phyloP scores from a whole-genome alignment of 2,888 invertebrate species.

The Coelopa pilipes region DNA sequence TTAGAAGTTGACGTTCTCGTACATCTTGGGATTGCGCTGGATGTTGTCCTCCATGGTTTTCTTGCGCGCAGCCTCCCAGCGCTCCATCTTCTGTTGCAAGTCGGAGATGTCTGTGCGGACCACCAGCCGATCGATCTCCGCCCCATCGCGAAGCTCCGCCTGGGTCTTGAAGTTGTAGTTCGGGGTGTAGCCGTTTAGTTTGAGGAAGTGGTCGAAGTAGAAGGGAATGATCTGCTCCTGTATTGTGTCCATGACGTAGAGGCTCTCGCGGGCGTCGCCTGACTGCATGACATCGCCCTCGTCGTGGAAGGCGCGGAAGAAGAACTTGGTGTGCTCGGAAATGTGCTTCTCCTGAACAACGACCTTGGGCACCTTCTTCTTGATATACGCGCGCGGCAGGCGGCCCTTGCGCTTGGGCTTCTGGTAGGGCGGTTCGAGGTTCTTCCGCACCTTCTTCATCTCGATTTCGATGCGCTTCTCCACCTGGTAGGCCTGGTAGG shows the following conservation, averaged over 20 bases:
- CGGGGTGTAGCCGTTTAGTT: slow-evolving; percentile 62
- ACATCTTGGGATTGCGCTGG: slow-evolving; percentile 60
- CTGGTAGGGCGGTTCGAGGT: slow-evolving; percentile 58
- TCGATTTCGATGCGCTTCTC: slow-evolving; percentile 61
- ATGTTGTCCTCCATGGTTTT: slow-evolving; percentile 63
- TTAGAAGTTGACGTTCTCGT: slow-evolving; percentile 56
- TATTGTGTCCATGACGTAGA: slow-evolving; percentile 53
- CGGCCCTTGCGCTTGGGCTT: slow-evolving; percentile 53
- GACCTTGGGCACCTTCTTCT: slow-evolving; percentile 46
- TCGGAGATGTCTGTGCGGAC: slow-evolving; percentile 49
- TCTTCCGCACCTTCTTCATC: slow-evolving; percentile 60
- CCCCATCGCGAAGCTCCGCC: slow-evolving; percentile 60
- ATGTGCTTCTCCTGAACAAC: slow-evolving; percentile 45
- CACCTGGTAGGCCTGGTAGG: slow-evolving; percentile 57
- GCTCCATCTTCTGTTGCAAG: slow-evolving; percentile 50
- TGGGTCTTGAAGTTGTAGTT: slow-evolving; percentile 64
- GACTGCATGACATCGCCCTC: slow-evolving; percentile 49
- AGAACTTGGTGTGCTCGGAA: slow-evolving; percentile 58
- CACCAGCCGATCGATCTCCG: slow-evolving; percentile 54
- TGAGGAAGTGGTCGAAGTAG: slow-evolving; percentile 65
- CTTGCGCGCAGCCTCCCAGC: slow-evolving; percentile 55
- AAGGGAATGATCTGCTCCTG: slow-evolving; percentile 64
- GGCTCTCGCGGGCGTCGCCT: slow-evolving; percentile 49
- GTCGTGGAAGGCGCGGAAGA: slow-evolving; percentile 60
- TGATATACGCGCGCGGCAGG: slow-evolving; percentile 53